These are phyloP conservation scores for Centrocercus urophasianus DNA, from an alignment of 2,113 vertebrate species.

Conservation along the genomic window DNA sequence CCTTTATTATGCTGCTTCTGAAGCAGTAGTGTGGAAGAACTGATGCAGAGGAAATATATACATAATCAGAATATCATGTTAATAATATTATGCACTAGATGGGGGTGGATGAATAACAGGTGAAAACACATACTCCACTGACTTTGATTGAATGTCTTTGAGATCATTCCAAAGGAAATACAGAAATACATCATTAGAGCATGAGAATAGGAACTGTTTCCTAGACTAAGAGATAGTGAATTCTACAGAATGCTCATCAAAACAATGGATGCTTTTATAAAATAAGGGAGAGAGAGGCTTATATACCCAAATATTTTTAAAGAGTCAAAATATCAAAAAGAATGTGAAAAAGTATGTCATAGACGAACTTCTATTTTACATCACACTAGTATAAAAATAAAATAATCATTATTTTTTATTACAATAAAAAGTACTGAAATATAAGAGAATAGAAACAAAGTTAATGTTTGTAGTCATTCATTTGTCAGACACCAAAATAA, in stretches of 20 bases:
- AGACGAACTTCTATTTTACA: background rate
- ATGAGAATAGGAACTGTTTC: background rate
- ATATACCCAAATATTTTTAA: background rate
- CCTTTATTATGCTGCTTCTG: constrained; percentile 4
- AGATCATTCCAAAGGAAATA: background rate
- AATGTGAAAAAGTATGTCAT: background rate
- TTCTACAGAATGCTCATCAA: background rate
- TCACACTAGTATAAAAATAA: background rate
- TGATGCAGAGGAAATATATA: background rate
- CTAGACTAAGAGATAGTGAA: background rate
- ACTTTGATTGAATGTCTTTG: background rate
- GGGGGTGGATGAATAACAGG: background rate
- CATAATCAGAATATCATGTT: background rate
- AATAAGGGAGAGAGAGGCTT: background rate
- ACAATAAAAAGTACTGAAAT: background rate
- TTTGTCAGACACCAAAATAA: background rate
- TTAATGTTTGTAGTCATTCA: background rate
- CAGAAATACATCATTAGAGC: background rate
- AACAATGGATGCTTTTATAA: background rate
- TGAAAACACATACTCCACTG: background rate
- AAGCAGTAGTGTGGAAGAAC: background rate
- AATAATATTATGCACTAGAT: background rate
- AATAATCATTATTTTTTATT: background rate
- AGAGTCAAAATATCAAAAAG: background rate
- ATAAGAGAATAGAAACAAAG: background rate